Conservation (phyloP, 1,140 invertebrate species). For the Hydropsyche tenuis region DNA sequence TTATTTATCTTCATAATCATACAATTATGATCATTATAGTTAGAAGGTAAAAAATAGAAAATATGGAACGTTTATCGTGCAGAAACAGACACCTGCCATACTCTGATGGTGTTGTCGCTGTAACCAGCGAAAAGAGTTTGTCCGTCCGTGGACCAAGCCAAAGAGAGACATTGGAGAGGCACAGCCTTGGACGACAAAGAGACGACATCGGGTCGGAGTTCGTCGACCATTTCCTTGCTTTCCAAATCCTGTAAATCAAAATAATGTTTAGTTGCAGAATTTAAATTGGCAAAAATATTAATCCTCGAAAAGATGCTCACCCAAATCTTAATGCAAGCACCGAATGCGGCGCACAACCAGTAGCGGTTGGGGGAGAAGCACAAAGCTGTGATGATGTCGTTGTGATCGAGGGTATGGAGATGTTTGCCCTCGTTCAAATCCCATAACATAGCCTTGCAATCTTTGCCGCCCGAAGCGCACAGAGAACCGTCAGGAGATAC, state of each 20-base stretch:
- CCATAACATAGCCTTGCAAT: constrained; percentile 99
- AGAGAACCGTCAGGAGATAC: constrained; percentile 99
- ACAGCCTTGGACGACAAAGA: constrained; percentile 80
- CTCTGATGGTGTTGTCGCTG: constrained; percentile 97
- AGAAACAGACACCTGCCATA: constrained; percentile 95
- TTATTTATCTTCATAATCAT: constrained; percentile 20
- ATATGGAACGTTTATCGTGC: constrained; percentile 64
- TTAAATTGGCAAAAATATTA: constrained; percentile 19
- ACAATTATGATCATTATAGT: not conserved
- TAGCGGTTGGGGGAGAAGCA: constrained; percentile 99
- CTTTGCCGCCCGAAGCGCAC: constrained; percentile 99
- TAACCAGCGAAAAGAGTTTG: constrained; percentile 99
- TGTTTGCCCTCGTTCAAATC: constrained; percentile 99
- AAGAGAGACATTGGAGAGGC: constrained; percentile 93
- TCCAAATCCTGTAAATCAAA: constrained; percentile 97
- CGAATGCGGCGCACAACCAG: constrained; percentile 99
- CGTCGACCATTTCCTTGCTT: constrained; percentile 99
- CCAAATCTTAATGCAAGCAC: constrained; percentile 99
- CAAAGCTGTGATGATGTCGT: constrained; percentile 97
- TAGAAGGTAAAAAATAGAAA: not conserved
- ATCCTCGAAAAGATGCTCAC: constrained; percentile 56
- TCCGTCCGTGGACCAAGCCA: constrained; percentile 99
- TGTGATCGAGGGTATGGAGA: constrained; percentile 97
- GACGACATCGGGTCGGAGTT: constrained; percentile 94
- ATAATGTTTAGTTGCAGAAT: constrained; percentile 40